Conservation (phyloP, 1,140 invertebrate species). For the Oryctes rhinoceros region DNA sequence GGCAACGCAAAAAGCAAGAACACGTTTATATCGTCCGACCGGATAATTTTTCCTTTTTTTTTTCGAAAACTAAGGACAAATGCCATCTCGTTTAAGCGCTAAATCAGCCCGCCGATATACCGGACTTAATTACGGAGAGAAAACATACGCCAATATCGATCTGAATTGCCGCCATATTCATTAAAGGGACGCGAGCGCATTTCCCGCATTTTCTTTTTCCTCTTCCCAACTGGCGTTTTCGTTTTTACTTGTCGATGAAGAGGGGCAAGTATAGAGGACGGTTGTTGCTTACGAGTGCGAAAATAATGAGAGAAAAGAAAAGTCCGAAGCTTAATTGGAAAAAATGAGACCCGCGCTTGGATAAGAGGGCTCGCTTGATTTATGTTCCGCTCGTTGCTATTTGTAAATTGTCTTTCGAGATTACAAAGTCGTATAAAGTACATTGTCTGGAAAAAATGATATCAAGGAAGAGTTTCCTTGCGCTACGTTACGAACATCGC, state of each 20-base stretch:
- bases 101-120: conserved; percentile 22
- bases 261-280: not conserved
- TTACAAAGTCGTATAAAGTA: not conserved
- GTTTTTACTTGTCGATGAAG: not conserved
- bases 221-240: not conserved
- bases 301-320: conserved; percentile 19
- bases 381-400: conserved; percentile 10
- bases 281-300: conserved; percentile 26
- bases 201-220: not conserved
- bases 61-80: conserved; percentile 25
- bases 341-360: conserved; percentile 11
- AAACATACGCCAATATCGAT: not conserved
- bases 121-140: conserved; percentile 12
- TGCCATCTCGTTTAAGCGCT: not conserved
- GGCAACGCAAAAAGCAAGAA: not conserved
- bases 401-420: conserved; percentile 1
- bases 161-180: conserved; percentile 21
- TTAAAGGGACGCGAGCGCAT: not conserved
- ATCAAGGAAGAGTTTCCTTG: not conserved
- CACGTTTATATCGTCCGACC: not conserved
- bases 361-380: conserved; percentile 20
- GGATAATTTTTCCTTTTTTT: conserved; percentile 7
- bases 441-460: not conserved
- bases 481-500: too few relatives aligned
- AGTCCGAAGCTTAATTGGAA: conserved; percentile 12